Evolutionary conservation across 2,888 invertebrate species (phyloP), one percentile per base, ranked within the genome.

Genomic region (Nebria salina): DNA sequence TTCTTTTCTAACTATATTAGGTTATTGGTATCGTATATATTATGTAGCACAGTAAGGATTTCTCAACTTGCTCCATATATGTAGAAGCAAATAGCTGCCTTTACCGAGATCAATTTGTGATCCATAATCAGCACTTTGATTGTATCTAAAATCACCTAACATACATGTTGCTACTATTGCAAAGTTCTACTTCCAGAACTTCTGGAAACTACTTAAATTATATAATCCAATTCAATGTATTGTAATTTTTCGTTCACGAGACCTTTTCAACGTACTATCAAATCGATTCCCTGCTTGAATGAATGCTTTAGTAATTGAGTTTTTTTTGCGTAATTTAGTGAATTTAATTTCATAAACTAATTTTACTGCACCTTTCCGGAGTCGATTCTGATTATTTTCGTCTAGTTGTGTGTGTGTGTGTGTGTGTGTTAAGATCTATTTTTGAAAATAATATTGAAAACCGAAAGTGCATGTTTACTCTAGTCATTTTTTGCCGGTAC

Each of bases 1-100:
- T 66, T 25, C 20, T 34, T 43, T 15, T 5, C 65, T 42, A 41
- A 70, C 76, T 77, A 70, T 77, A 77, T 77, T 77, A 54, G 76
- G 43, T 77, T 77, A 70, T 66, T 77, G 70, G 42, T 70, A 70
- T 20, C 70, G 70, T 26, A 70, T 70, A 34, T 34, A 34, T 34
- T 34, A 5, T 26, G 25, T 54, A 70, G 34, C 70, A 70, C 11
- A 26, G 25, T 26, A 25, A 25, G 70, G 70, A 70, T 70, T 70
- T n/a, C 66, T 66, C 8, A 34, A 13, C 5, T 11, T 26, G 54
- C 8, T 7, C 54, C 13, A 54, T 54, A 8, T 54, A 9, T 43
- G 20, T 20, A 34, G 34, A 34, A 34, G 34, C 34, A 5, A 34
- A 34, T 34, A 5, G 34, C 34, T 34, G 34, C 34, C 34, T 34